Evolutionary conservation across 2,888 invertebrate genomes (phyloP).

Genomic region (Oligia fasciuncula): DNA sequence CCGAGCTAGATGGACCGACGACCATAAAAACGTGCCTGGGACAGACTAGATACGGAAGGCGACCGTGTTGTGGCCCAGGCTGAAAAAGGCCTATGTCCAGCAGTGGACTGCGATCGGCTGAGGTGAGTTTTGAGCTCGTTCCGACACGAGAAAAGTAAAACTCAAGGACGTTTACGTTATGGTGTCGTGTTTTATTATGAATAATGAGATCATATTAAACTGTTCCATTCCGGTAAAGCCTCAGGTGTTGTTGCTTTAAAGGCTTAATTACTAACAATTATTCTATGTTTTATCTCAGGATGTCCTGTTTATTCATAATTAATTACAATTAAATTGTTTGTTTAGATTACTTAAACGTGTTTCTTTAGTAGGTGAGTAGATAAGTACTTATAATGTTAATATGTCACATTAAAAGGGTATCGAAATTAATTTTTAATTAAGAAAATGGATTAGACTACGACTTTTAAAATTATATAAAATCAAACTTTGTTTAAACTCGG

Average conservation of each 20-base stretch:
- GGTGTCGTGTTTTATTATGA: background rate
- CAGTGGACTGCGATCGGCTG: background rate
- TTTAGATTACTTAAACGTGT: background rate
- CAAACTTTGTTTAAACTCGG: too few species aligned
- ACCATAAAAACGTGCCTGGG: too few species aligned
- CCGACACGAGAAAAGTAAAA: background rate
- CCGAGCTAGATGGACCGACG: background rate
- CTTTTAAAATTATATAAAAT: background rate
- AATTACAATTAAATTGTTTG: background rate
- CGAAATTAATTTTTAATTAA: background rate
- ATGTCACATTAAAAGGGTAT: background rate
- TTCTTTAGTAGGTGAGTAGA: background rate
- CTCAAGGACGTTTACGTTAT: background rate
- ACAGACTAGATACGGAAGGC: background rate
- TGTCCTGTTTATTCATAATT: constrained; percentile 38
- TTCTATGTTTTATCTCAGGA: constrained; percentile 26
- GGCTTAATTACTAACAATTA: constrained; percentile 34
- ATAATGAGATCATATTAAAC: background rate
- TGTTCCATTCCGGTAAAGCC: constrained; percentile 1
- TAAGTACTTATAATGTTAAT: background rate
- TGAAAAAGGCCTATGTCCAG: background rate
- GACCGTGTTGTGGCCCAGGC: too few species aligned
- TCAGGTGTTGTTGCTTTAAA: constrained; percentile 39
- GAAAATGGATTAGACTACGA: background rate
- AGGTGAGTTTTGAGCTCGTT: background rate